These are phyloP conservation scores for Xanthia togata DNA, from an alignment of 2,888 invertebrate species.

Conservation along the genomic window DNA sequence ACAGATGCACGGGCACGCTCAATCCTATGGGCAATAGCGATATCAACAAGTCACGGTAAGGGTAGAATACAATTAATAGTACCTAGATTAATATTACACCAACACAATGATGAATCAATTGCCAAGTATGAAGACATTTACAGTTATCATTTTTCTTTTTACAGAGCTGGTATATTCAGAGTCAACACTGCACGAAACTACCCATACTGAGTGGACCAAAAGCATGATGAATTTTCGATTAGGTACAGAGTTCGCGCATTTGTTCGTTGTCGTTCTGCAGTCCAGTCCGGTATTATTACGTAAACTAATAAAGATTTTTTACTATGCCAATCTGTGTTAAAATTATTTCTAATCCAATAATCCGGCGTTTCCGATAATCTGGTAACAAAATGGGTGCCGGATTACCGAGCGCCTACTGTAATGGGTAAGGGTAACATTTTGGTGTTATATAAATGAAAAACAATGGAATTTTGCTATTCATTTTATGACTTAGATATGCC, in stretches of 20 bases:
- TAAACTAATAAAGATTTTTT: too few species aligned
- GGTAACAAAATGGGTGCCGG: too few species aligned
- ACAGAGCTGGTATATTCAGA: slow-evolving; percentile 59
- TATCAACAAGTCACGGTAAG: slow-evolving; percentile 53
- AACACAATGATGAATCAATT: background rate
- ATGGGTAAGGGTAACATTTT: background rate
- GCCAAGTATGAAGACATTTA: background rate
- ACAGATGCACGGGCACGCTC: slow-evolving; percentile 68
- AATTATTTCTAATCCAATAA: too few species aligned
- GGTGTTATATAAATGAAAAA: slow-evolving; percentile 15
- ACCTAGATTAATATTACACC: background rate
- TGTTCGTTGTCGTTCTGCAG: too few species aligned
- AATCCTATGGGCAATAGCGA: slow-evolving; percentile 54
- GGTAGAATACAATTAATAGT: background rate
- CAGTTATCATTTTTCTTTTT: slow-evolving; percentile 12
- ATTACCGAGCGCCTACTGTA: too few species aligned
- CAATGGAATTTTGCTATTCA: background rate
- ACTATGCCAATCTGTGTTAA: too few species aligned
- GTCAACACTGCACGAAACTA: slow-evolving; percentile 50
- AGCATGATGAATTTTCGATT: background rate
- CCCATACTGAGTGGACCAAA: slow-evolving; percentile 34
- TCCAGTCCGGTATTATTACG: too few species aligned
- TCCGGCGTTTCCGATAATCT: too few species aligned
- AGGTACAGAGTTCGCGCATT: too few species aligned
- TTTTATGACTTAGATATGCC: background rate